Base-by-base conservation (phyloP, 1,140 invertebrate species). In the Lasaia peninsularis region DNA sequence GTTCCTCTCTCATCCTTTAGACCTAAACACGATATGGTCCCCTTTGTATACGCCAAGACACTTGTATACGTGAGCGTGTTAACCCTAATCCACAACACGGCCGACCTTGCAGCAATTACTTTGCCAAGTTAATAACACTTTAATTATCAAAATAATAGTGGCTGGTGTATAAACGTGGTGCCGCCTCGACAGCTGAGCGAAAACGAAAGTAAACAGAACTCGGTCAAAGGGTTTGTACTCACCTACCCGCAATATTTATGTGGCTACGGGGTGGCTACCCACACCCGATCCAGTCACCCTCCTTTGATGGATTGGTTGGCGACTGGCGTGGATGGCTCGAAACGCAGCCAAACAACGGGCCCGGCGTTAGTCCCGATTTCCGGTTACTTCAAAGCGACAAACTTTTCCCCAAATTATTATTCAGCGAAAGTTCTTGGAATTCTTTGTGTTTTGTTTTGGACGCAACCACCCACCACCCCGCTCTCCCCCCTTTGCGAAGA, bases 191-290 rank as follows among this genome's bases (percentile, higher is more conserved):
- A 89, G 88, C 88, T 90, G 87, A 88, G 86, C 84, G 89, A 90
- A 90, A 90, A 87, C 80, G 89, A 90, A 90, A 90, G 89, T 90
- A 89, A 88, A 89, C 86, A 89, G 85, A 89, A 90, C 86, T 89
- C 87, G 88, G 88, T 90, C 87, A 90, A 89, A 90, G 88, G 88
- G 88, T 89, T 87, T 84, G 86, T 86, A 86, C 82, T 86, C 86
- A 84, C 84, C 82, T 86, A 86, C 83, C 83, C 84, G 77, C 84
- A 87, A 88, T 86, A 88, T 88, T 86, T 88, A 88, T 88, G 85
- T 88, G 85, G 83, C 80, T 79, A 80, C 69, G 74, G 69, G 77
- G 80, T 70, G 69, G 66, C 60, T 57, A 67, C 78, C 73, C 79
- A 81, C 80, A 74, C 82, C 77, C 80, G 69, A 80, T 81, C 67